These are phyloP conservation scores for Piprites chloris DNA, from an alignment of 2,113 vertebrate species.

Conservation along the genomic window DNA sequence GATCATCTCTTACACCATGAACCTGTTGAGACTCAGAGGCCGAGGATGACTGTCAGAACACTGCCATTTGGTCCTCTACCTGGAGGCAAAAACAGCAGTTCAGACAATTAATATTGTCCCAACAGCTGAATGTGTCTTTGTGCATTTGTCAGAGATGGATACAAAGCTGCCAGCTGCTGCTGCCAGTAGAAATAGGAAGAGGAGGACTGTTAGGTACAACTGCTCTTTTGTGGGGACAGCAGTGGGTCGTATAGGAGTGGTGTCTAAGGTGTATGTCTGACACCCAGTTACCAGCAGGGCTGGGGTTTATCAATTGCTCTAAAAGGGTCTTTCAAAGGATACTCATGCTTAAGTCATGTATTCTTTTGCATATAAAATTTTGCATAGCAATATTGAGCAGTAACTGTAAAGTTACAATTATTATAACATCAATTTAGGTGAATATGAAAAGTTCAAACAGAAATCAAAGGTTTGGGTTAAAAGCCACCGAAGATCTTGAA, in stretches of 20 bases:
- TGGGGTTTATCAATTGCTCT: not conserved
- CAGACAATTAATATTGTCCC: not conserved
- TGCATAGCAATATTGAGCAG: not conserved
- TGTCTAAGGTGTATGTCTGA: not conserved
- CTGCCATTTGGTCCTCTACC: not conserved
- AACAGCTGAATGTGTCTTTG: not conserved
- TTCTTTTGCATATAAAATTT: not conserved
- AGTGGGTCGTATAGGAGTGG: not conserved
- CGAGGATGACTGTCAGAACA: not conserved
- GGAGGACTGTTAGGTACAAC: not conserved
- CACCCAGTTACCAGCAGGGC: not conserved
- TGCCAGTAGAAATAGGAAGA: not conserved
- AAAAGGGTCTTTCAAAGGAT: not conserved
- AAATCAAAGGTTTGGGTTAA: not conserved
- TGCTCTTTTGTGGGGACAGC: not conserved
- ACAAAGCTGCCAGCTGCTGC: conserved; percentile 3
- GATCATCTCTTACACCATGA: not conserved
- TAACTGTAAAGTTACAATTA: not conserved
- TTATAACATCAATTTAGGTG: not conserved
- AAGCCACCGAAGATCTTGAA: not conserved
- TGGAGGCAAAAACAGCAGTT: not conserved
- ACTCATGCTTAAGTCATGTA: not conserved
- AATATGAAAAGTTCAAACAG: not conserved
- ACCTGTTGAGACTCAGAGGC: not conserved
- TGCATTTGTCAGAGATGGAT: not conserved